A percentile compares a stretch with the other conserved stretches of the same genome.
Evolutionary conservation across 2,888 invertebrate species (phyloP).

Genomic region (Epirrhoe alternata): DNA sequence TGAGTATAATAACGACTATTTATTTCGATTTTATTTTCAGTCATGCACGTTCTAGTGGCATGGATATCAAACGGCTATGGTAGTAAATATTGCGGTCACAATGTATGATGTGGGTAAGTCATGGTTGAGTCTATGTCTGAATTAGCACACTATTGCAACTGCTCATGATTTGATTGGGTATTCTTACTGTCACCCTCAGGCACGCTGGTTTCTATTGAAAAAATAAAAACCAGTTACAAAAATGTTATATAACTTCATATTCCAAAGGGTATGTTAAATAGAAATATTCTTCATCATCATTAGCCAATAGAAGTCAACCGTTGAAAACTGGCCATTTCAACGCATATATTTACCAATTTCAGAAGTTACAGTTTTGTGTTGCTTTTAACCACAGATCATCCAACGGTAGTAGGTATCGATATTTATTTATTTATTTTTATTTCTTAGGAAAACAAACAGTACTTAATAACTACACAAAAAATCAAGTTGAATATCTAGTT

Average conservation of each 20-base stretch:
- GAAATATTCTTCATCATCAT: background rate
- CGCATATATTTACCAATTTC: no score
- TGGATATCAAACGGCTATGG: background rate
- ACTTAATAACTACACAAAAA: no score
- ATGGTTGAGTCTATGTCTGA: slow-evolving; percentile 20
- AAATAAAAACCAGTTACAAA: slow-evolving; percentile 54
- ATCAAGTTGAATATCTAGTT: no score
- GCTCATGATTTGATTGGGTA: slow-evolving; percentile 85
- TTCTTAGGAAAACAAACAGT: no score
- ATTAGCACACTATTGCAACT: slow-evolving; percentile 76
- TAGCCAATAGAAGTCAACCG: no score
- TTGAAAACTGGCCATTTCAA: no score
- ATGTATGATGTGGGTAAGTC: slow-evolving; percentile 14
- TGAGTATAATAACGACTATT: background rate
- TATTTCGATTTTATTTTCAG: background rate
- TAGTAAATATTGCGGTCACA: background rate
- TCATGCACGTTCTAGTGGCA: slow-evolving; percentile 21
- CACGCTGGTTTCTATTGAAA: slow-evolving; percentile 78
- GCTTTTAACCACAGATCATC: no score
- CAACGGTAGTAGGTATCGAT: no score
- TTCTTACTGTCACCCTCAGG: slow-evolving; percentile 56
- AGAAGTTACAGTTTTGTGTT: no score
- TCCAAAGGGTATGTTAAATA: no score
- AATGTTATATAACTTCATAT: no score
- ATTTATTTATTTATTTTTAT: no score